Percentiles rank a stretch among this genome's conserved stretches.
phyloP scores from a whole-genome alignment of 1,140 invertebrate species.

The Bemisia tabaci region DNA sequence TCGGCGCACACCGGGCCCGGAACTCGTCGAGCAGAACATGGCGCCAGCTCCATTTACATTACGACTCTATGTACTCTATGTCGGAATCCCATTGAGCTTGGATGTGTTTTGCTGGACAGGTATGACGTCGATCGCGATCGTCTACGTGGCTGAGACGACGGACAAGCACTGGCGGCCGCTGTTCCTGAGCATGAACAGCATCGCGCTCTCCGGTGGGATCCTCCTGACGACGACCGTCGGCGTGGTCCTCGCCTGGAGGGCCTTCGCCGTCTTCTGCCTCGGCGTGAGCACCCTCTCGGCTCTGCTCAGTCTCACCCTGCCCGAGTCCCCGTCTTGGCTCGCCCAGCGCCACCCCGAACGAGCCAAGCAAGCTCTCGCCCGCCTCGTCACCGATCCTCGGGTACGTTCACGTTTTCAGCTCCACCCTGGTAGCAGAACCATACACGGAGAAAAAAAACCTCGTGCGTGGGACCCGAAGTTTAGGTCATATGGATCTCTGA shows the following conservation, averaged over 20 bases:
- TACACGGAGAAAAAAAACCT: too few species aligned
- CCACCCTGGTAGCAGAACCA: too few species aligned
- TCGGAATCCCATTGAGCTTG: too few species aligned
- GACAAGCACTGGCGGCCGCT: constrained; percentile 37
- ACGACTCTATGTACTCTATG: too few species aligned
- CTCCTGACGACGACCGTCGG: constrained; percentile 31
- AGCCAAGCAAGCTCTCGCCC: constrained; percentile 30
- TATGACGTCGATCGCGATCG: constrained; percentile 36
- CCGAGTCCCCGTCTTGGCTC: constrained; percentile 43
- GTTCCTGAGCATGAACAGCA: constrained; percentile 40
- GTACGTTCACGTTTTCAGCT: too few species aligned
- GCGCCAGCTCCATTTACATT: too few species aligned
- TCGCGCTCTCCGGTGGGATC: constrained; percentile 33
- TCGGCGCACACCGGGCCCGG: too few species aligned
- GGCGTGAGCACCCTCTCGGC: constrained; percentile 15
- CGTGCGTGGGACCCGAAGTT: too few species aligned
- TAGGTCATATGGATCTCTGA: too few species aligned
- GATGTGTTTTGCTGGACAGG: too few species aligned
- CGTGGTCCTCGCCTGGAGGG: constrained; percentile 34
- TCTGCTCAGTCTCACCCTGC: constrained; percentile 19
- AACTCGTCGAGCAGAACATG: too few species aligned
- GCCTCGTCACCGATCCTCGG: constrained; percentile 30
- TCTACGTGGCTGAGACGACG: constrained; percentile 42
- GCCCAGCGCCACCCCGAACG: constrained; percentile 21
- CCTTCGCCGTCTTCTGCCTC: constrained; percentile 32